Conservation (phyloP, 2,113 vertebrate genomes). For the Pithys albifrons region DNA sequence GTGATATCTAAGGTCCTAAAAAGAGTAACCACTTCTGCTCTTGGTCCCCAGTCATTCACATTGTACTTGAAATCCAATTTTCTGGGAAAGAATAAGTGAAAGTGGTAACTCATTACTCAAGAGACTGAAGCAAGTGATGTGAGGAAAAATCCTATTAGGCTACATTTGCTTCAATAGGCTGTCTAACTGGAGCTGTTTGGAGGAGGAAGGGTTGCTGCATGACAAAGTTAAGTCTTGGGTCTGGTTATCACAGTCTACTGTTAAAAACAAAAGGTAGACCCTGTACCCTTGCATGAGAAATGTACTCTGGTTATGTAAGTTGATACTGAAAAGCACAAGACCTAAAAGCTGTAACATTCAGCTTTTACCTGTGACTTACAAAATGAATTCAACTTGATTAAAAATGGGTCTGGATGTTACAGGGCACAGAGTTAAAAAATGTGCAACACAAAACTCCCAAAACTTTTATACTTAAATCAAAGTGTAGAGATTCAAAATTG, state of each 20-base stretch:
- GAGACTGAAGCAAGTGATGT: background rate
- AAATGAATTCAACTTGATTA: background rate
- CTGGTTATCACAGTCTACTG: background rate
- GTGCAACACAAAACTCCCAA: background rate
- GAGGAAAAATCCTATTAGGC: background rate
- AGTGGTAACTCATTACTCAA: background rate
- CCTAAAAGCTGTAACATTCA: background rate
- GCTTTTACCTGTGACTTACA: background rate
- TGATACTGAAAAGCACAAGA: background rate
- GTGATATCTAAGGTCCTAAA: background rate
- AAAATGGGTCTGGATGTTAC: background rate
- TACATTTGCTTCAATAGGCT: background rate
- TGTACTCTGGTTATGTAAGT: background rate
- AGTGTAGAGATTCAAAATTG: background rate
- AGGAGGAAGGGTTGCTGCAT: background rate
- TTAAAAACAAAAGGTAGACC: background rate
- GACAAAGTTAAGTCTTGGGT: background rate
- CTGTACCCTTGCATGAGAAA: background rate
- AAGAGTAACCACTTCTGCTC: background rate
- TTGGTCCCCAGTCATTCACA: background rate
- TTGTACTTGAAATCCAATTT: background rate
- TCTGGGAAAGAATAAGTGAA: background rate
- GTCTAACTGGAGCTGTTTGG: background rate
- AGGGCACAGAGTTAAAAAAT: background rate
- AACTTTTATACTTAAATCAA: background rate